Conservation (phyloP, 2,113 vertebrate genomes). For the Silurus meridionalis region DNA sequence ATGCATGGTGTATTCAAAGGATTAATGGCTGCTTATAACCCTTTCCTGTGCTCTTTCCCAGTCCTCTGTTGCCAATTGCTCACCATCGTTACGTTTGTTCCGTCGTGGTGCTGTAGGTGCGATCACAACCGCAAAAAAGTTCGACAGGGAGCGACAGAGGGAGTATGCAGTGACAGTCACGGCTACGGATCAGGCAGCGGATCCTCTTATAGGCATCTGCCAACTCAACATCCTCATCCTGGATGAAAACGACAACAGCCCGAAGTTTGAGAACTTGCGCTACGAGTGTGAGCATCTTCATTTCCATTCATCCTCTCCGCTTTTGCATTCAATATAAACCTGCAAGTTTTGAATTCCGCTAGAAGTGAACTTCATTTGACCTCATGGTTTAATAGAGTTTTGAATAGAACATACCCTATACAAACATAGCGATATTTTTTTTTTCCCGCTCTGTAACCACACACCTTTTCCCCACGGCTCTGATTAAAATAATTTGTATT, state of each 20-base stretch:
- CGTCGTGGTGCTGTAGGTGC: constrained; percentile 67
- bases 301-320: not conserved
- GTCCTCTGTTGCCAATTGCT: not conserved
- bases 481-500: constrained; percentile 37
- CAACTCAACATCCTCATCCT: constrained; percentile 84
- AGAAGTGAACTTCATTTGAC: not conserved
- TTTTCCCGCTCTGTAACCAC: not conserved
- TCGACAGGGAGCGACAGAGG: constrained; percentile 85
- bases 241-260: constrained; percentile 90
- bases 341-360: not conserved
- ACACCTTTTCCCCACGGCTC: not conserved
- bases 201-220: constrained; percentile 86
- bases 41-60: not conserved
- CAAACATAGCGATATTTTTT: not conserved
- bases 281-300: constrained; percentile 83
- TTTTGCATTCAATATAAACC: not conserved
- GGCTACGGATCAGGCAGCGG: constrained; percentile 83
- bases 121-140: constrained; percentile 79
- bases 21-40: not conserved
- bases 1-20: not conserved
- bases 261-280: constrained; percentile 86
- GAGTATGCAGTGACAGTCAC: constrained; percentile 86
- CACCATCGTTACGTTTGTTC: not conserved
- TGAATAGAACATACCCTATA: not conserved
- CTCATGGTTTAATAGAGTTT: not conserved